These are phyloP conservation scores for Littorina saxatilis DNA, from an alignment of 1,140 invertebrate genomes.

Conservation along the genomic window DNA sequence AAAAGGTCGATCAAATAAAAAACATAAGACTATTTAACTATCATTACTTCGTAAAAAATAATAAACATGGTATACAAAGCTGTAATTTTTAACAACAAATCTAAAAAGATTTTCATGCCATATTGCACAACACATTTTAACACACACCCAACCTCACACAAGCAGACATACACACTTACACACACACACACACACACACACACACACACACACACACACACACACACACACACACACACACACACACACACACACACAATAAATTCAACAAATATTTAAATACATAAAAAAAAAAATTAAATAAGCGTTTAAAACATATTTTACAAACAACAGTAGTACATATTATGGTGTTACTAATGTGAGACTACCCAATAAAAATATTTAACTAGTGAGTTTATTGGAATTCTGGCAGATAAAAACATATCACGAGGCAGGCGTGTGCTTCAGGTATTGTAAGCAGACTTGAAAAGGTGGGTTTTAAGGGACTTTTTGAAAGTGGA, in stretches of 20 bases:
- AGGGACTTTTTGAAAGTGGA: too few species aligned
- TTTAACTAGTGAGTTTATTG: background rate
- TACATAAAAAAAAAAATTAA: background rate
- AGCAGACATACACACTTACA: background rate
- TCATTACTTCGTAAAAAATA: too few species aligned
- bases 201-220: conserved; percentile 1
- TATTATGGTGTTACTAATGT: background rate
- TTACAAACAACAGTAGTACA: background rate
- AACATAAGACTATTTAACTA: background rate
- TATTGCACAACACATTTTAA: background rate
- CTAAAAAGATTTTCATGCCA: too few species aligned
- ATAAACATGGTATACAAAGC: too few species aligned
- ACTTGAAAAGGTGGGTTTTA: too few species aligned
- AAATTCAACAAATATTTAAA: background rate
- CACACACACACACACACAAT: background rate
- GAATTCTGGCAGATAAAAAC: background rate
- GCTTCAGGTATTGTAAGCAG: too few species aligned
- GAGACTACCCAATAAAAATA: too few species aligned
- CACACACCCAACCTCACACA: background rate
- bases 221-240: background rate
- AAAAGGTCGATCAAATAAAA: background rate
- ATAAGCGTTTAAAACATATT: too few species aligned
- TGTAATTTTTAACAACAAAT: too few species aligned
- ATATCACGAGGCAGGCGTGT: too few species aligned
- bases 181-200: background rate